phyloP scores from a whole-genome alignment of 2,113 vertebrate species.

The Urocitellus parryii region DNA sequence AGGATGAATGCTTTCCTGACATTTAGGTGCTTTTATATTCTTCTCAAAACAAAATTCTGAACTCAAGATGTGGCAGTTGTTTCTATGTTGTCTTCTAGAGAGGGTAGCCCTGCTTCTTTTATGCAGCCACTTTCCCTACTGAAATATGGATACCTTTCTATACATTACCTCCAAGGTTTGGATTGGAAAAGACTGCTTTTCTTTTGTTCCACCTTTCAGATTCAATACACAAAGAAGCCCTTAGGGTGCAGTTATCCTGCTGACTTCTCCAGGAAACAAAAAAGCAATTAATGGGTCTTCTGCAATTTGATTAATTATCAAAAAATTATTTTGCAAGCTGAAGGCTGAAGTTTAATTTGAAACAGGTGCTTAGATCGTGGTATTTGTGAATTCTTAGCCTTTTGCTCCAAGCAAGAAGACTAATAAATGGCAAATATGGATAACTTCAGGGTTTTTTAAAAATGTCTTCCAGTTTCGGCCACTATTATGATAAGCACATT shows the following conservation, averaged over 20 bases:
- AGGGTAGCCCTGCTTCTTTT: conserved; percentile 54
- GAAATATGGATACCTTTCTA: neutral
- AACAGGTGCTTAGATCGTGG: conserved; percentile 57
- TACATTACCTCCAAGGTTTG: conserved; percentile 71
- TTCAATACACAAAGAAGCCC: conserved; percentile 36
- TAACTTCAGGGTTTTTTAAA: conserved; percentile 65
- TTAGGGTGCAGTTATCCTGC: neutral
- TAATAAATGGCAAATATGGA: conserved; percentile 61
- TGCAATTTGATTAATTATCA: conserved; percentile 64
- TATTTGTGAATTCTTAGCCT: conserved; percentile 26
- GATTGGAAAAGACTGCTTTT: conserved; percentile 73
- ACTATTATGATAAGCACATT: conserved; percentile 71
- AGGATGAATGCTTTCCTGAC: conserved; percentile 66
- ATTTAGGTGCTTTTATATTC: conserved; percentile 73
- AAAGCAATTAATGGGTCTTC: conserved; percentile 67
- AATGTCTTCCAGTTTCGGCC: conserved; percentile 71
- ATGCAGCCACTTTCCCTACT: conserved; percentile 8
- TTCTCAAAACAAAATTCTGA: conserved; percentile 69
- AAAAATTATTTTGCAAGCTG: conserved; percentile 69
- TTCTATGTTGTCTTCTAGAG: conserved; percentile 66
- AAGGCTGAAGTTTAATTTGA: conserved; percentile 44
- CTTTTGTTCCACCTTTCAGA: conserved; percentile 58
- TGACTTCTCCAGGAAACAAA: conserved; percentile 63
- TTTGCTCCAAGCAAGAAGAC: conserved; percentile 73
- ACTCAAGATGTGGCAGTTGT: conserved; percentile 77